phyloP scores from a whole-genome alignment of 2,113 vertebrate genomes.

The Anhinga anhinga region DNA sequence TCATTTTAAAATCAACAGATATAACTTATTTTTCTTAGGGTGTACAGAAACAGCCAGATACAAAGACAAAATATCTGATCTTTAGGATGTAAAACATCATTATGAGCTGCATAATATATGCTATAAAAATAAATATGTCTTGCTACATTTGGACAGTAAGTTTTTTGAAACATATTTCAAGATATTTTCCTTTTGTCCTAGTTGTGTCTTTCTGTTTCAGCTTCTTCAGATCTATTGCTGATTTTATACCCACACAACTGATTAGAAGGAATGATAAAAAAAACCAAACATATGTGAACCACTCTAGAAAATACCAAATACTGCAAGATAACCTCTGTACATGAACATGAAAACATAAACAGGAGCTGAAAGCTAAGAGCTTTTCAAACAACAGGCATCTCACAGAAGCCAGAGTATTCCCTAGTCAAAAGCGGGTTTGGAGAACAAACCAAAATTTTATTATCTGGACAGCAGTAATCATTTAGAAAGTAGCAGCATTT shows the following conservation, averaged over 20 bases:
- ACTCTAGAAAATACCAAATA: neutral
- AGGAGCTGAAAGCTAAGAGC: neutral
- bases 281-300: neutral
- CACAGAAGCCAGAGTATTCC: neutral
- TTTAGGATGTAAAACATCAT: neutral
- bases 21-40: neutral
- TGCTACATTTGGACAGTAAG: accelerated
- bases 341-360: neutral
- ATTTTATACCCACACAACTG: neutral
- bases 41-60: neutral
- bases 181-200: neutral
- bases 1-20: neutral
- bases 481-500: neutral
- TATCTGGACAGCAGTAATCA: neutral
- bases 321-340: neutral
- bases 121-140: neutral
- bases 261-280: neutral
- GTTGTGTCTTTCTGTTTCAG: neutral
- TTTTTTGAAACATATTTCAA: neutral
- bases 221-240: neutral
- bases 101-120: neutral
- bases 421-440: neutral
- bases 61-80: neutral
- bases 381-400: neutral
- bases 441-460: neutral